phyloP scores from a whole-genome alignment of 2,888 invertebrate genomes.

The Dicyrtoma fusca region DNA sequence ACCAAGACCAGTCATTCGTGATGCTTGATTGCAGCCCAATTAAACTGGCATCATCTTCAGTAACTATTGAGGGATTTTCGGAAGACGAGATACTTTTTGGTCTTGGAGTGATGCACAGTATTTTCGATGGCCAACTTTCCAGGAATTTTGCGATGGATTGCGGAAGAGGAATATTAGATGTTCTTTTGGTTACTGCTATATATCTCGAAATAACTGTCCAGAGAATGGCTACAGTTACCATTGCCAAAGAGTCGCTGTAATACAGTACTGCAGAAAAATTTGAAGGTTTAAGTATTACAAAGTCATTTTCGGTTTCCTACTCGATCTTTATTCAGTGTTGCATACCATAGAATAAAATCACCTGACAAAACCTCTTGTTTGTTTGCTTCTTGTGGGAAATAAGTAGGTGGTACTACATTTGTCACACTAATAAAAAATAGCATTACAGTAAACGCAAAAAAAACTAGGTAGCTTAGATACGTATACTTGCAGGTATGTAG shows the following conservation, averaged over 20 bases:
- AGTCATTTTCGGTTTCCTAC: too few relatives aligned
- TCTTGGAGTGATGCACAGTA: slow-evolving; percentile 9
- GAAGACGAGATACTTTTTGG: not conserved
- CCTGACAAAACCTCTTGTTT: too few relatives aligned
- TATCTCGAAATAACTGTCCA: slow-evolving; percentile 17
- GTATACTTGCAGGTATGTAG: too few relatives aligned
- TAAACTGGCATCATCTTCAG: slow-evolving; percentile 2
- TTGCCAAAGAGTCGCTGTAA: slow-evolving; percentile 5
- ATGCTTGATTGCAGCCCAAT: slow-evolving; percentile 5
- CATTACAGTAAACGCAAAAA: too few relatives aligned
- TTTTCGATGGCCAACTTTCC: slow-evolving; percentile 27
- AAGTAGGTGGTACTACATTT: too few relatives aligned
- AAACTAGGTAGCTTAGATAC: too few relatives aligned
- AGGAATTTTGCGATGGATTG: not conserved
- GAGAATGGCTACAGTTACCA: slow-evolving; percentile 5
- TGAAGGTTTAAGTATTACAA: too few relatives aligned
- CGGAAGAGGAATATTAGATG: slow-evolving; percentile 8
- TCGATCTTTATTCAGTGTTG: too few relatives aligned
- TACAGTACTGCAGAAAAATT: slow-evolving; percentile 15
- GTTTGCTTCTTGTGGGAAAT: too few relatives aligned
- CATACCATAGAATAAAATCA: too few relatives aligned
- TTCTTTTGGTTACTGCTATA: not conserved
- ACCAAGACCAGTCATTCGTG: slow-evolving; percentile 12
- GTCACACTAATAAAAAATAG: too few relatives aligned
- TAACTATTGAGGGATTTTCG: not conserved